Evolutionary conservation across 2,113 vertebrate genomes (phyloP).

Genomic region (Rhinolophus ferrumequinum): DNA sequence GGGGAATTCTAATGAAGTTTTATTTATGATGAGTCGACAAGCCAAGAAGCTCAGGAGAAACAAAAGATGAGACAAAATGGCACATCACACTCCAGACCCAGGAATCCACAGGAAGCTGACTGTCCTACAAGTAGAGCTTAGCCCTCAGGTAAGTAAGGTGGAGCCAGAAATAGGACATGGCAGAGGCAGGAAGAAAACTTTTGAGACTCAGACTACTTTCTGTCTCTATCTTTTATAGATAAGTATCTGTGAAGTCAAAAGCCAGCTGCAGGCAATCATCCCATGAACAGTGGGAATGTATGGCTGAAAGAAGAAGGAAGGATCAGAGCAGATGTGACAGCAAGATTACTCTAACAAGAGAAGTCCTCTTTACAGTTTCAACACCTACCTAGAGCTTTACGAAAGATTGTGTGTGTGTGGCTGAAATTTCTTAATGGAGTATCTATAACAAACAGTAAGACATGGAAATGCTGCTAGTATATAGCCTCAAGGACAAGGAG

Average conservation of each 20-base stretch:
- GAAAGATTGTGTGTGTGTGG: neutral
- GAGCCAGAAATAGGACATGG: neutral
- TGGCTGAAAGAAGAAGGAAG: neutral
- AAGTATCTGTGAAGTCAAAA: neutral
- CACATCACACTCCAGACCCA: neutral
- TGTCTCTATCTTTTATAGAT: neutral
- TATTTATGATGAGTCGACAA: neutral
- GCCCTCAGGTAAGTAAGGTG: neutral
- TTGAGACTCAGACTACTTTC: neutral
- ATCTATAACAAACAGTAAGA: neutral
- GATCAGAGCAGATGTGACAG: neutral
- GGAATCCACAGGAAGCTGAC: neutral
- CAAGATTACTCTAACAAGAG: neutral
- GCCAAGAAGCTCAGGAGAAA: neutral
- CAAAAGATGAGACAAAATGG: neutral
- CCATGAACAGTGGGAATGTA: neutral
- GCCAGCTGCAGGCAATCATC: neutral
- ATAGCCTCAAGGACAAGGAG: neutral
- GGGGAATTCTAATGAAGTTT: neutral
- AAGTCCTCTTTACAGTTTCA: neutral
- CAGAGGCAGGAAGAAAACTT: neutral
- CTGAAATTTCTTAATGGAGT: neutral
- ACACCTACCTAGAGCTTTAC: neutral
- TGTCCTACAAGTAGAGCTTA: neutral
- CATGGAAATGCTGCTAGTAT: neutral